A percentile compares a stretch with the other conserved stretches of the same genome.
Conservation (phyloP, 2,797 vertebrate genomes). For the Luscinia megarhynchos region DNA sequence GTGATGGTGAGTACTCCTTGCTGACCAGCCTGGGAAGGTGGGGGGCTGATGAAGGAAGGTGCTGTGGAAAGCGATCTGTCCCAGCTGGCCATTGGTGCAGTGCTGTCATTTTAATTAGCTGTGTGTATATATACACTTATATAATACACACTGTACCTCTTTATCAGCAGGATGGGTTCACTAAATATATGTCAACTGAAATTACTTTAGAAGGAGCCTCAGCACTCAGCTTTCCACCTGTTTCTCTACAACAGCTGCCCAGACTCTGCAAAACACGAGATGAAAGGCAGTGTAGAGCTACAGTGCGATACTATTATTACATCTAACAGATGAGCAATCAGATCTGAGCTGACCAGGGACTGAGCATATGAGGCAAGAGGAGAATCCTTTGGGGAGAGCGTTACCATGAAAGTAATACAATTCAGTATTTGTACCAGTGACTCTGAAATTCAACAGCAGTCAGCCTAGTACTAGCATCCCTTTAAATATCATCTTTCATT, state of each 20-base stretch:
- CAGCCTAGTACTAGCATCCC: conserved; percentile 36
- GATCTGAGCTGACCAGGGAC: conserved; percentile 40
- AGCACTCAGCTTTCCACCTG: conserved; percentile 44
- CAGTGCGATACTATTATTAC: not conserved
- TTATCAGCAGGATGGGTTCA: conserved; percentile 39
- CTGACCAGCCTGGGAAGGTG: not conserved
- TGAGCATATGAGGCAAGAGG: conserved; percentile 49
- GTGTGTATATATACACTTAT: not conserved
- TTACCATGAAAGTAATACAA: conserved; percentile 63
- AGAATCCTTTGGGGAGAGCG: conserved; percentile 41
- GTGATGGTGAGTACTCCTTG: not conserved
- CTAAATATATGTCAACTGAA: conserved; percentile 47
- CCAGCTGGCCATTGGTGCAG: conserved; percentile 12
- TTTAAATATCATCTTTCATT: conserved; percentile 59
- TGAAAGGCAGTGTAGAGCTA: conserved; percentile 29
- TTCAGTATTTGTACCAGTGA: conserved; percentile 37
- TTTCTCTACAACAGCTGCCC: conserved; percentile 45
- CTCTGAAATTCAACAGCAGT: conserved; percentile 57
- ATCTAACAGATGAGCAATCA: conserved; percentile 65
- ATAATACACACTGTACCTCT: not conserved
- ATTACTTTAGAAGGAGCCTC: conserved; percentile 45
- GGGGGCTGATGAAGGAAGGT: not conserved
- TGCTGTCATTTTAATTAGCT: conserved; percentile 1
- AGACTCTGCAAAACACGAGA: conserved; percentile 47
- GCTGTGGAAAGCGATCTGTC: not conserved